Evolutionary conservation across 2,888 invertebrate genomes (phyloP).

Genomic region (Perithous albicinctus): DNA sequence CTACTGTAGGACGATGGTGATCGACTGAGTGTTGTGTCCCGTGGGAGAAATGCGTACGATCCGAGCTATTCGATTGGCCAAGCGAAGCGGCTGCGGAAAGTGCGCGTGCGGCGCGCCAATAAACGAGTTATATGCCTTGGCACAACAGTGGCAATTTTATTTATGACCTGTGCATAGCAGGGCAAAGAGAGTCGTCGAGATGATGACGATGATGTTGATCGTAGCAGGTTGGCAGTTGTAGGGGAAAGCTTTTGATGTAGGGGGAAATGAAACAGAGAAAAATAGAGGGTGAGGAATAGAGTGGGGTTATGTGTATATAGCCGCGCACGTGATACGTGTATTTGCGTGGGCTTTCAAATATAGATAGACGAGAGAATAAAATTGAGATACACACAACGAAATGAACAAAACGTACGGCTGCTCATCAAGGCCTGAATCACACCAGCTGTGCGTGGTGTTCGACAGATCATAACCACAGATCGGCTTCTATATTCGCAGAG

Average conservation of each 20-base stretch:
- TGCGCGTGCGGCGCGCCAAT: slow-evolving; percentile 26
- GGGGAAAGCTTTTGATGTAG: background rate
- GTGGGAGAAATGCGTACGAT: background rate
- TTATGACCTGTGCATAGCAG: background rate
- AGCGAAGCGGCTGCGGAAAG: background rate
- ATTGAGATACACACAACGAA: background rate
- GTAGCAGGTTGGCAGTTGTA: background rate
- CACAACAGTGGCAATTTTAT: slow-evolving; percentile 21
- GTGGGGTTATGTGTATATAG: background rate
- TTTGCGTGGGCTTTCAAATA: background rate
- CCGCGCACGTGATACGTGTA: slow-evolving; percentile 17
- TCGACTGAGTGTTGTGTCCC: background rate
- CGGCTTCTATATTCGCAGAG: background rate
- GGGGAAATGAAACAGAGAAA: background rate
- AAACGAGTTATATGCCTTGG: slow-evolving; percentile 10
- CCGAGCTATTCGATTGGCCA: slow-evolving; percentile 27
- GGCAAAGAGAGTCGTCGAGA: background rate
- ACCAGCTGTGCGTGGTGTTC: slow-evolving; percentile 16
- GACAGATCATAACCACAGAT: background rate
- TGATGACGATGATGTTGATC: slow-evolving; percentile 1
- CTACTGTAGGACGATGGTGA: background rate
- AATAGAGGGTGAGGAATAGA: background rate
- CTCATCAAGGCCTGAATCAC: background rate
- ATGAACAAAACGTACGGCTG: background rate
- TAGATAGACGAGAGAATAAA: background rate